Evolutionary conservation across 2,888 invertebrate species (phyloP), one percentile per base, ranked within the genome.

Genomic region (Amorpha juglandis): DNA sequence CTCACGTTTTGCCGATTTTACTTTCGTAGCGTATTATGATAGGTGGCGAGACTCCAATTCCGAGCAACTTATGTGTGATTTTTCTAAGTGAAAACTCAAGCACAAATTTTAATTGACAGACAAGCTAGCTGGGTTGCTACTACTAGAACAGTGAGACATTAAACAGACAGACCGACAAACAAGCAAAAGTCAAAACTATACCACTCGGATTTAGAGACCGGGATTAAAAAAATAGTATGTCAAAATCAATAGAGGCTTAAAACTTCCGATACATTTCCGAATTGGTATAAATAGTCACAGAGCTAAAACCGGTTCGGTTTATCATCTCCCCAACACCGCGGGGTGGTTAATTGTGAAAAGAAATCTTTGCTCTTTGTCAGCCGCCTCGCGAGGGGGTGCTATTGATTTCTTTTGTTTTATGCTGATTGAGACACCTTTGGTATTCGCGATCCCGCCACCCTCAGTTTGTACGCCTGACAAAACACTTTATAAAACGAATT

Each of bases 381-480:
- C 82, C 84, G 81, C 84, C 81, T 78, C 78, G 78, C 79, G 79
- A 84, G 80, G 90, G 89, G 85, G 79, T 68, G 71, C 88, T 92
- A 93, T 93, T 93, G 93, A 93, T 93, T 93, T 92, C 93, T 92
- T 92, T 93, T 93, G 93, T 93, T 93, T 93, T 93, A 93, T 93
- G 93, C 92, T 93, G 93, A 93, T 93, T 93, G 93, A 91, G 93
- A 92, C 93, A 93, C 93, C 93, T 93, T 91, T 83, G 86, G 84
- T 83, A 83, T 84, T 81, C 84, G 83, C 83, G 85, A 80, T 75
- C 78, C 77, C 77, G 76, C 85, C 82, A 83, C 88, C 83, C 83
- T 74, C 74, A 58, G 74, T 69, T 80, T 78, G 81, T 78, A 87
- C 88, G 90, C 88, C 83, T 90, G 87, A 89, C 85, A 87, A 88